A percentile compares a stretch with the other conserved stretches of the same genome.
Conservation (phyloP, 1,140 invertebrate species). For the Hyposmocoma kahamanoa region DNA sequence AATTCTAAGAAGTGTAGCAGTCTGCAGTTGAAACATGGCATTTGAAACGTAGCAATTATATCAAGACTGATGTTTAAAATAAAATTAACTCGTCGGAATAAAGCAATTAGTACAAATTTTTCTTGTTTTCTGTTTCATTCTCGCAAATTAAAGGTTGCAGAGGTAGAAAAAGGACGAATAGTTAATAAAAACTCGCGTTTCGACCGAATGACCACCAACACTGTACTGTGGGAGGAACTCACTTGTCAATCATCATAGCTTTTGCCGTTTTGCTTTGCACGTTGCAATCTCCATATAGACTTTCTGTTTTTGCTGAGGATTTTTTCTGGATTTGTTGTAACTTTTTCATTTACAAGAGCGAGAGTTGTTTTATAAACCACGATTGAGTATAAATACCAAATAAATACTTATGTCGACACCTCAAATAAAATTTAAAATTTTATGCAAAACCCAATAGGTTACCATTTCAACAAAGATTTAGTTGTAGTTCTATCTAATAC, state of each 20-base stretch:
- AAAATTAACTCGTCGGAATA: constrained; percentile 10
- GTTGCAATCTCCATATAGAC: constrained; percentile 24
- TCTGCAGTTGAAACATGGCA: not conserved
- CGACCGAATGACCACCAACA: constrained; percentile 25
- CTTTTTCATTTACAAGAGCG: too few species aligned
- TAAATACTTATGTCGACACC: too few species aligned
- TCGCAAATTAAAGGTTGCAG: constrained; percentile 29
- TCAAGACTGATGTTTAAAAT: constrained; percentile 4
- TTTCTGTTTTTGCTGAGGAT: constrained; percentile 7
- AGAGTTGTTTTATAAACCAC: too few species aligned
- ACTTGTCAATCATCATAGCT: constrained; percentile 22
- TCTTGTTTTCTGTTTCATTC: constrained; percentile 24
- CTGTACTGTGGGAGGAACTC: constrained; percentile 16
- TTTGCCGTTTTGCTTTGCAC: constrained; percentile 11
- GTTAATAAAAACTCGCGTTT: constrained; percentile 24
- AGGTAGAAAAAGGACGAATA: constrained; percentile 5
- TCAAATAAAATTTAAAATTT: too few species aligned
- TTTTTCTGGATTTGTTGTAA: constrained; percentile 13
- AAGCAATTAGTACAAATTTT: constrained; percentile 28
- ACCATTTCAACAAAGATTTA: too few species aligned
- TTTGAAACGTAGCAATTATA: not conserved
- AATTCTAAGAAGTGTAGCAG: not conserved
- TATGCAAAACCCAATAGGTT: too few species aligned
- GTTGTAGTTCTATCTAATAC: too few species aligned
- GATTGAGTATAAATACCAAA: too few species aligned